Base-by-base conservation (phyloP, 2,113 vertebrate genomes). In the Engraulis encrasicolus region DNA sequence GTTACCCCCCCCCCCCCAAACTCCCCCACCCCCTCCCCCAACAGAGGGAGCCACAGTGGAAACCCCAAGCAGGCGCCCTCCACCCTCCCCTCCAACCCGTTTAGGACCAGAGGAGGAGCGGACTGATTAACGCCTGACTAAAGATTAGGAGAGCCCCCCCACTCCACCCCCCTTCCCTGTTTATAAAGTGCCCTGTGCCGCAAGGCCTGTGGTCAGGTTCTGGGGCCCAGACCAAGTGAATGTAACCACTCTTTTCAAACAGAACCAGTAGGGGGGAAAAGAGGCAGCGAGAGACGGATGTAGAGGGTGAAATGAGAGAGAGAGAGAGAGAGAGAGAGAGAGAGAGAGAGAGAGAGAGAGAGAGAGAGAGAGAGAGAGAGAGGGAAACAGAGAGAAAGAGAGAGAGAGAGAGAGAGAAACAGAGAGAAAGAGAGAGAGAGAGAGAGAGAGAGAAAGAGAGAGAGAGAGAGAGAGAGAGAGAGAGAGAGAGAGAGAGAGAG, bases 111-210 rank as follows among this genome's bases (percentile, higher is more conserved):
- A 93, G 93, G 92, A 95, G 94, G 94, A 93, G 92, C 91, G 93
- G 95, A 92, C 93, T 96, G 94, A 96, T 96, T 96, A 96, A 95
- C 96, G 94, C 94, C 91, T 78, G 78, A 92, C 92, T 92, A 93
- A 87, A 92, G 94, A 92, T 94, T 92, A 93, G 91, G 86, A 27
- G 54, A 61, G 48, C 82, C 84, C 82, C 82, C 78, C 83, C 17
- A n/a, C n/a, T n/a, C n/a, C n/a, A n/a, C n/a, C n/a, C n/a, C n/a
- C n/a, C n/a, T n/a, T n/a, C 19, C 66, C 48, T 84, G 85, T 87
- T 91, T 89, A 85, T 89, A 86, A 88, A 88, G 83, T 84, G 86
- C 66, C 80, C 78, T 86, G 58, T 27, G 82, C 82, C 79, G 52
- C 23, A 66, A 82, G 84, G 71, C 61, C 85, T 86, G 88, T 20